A percentile compares a stretch with the other conserved stretches of the same genome.
phyloP scores from a whole-genome alignment of 2,888 invertebrate genomes.

The Unio delphinus region DNA sequence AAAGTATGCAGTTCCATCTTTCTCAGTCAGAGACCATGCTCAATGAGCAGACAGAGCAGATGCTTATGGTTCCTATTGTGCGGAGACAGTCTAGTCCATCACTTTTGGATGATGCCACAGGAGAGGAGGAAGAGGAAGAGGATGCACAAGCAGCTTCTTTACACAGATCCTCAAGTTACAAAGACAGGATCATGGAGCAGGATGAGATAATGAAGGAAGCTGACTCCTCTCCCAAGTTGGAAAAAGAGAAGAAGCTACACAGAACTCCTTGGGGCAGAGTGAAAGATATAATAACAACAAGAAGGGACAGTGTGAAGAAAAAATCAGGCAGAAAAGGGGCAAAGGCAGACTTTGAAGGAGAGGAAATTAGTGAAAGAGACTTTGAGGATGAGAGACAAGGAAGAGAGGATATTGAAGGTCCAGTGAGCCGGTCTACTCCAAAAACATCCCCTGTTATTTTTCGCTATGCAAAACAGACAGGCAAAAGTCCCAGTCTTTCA shows the following conservation, averaged over 20 bases:
- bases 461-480: conserved; percentile 35
- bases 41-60: conserved; percentile 31
- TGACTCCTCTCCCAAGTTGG: conserved; percentile 39
- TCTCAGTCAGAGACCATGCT: conserved; percentile 28
- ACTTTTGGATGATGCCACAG: conserved; percentile 37
- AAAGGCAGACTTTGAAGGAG: conserved; percentile 42
- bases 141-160: conserved; percentile 24
- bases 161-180: conserved; percentile 60
- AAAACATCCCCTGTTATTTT: conserved; percentile 58
- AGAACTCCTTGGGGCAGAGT: conserved; percentile 86
- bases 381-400: conserved; percentile 50
- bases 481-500: conserved; percentile 42
- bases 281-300: conserved; percentile 82
- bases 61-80: conserved; percentile 43
- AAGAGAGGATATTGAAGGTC: conserved; percentile 53
- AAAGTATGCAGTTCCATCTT: too few relatives aligned
- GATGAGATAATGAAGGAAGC: conserved; percentile 24
- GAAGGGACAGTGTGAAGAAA: conserved; percentile 80
- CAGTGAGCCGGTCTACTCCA: conserved; percentile 55
- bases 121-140: conserved; percentile 34
- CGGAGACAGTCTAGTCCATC: conserved; percentile 64
- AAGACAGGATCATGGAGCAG: conserved; percentile 23
- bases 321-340: conserved; percentile 65
- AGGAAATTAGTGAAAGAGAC: conserved; percentile 59
- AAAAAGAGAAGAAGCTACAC: conserved; percentile 60